Percentiles rank a stretch among this genome's conserved stretches.
Evolutionary conservation across 2,797 vertebrate species (phyloP).

Genomic region (Myotis daubentonii): DNA sequence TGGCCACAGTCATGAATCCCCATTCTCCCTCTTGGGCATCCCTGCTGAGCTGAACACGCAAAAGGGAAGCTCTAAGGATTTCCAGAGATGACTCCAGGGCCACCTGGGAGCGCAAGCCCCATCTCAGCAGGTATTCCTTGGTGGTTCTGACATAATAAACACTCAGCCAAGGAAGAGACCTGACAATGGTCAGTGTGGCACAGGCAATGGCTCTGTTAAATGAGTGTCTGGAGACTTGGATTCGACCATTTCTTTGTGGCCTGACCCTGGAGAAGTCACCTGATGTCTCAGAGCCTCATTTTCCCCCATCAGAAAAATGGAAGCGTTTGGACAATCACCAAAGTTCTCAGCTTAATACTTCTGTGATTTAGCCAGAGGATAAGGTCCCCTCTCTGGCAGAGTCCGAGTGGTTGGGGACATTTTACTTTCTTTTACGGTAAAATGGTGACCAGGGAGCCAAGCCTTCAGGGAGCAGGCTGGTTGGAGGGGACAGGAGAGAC

Average conservation of each 20-base stretch:
- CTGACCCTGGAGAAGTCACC: neutral
- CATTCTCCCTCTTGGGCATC: neutral
- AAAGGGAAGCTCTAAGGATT: neutral
- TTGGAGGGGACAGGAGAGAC: conserved; percentile 69
- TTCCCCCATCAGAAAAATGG: neutral
- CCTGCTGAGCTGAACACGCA: neutral
- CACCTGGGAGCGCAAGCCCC: neutral
- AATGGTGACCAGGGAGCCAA: conserved; percentile 44
- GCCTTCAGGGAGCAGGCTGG: conserved; percentile 47
- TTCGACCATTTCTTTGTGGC: neutral
- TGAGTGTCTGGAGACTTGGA: neutral
- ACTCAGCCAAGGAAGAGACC: neutral
- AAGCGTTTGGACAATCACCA: neutral
- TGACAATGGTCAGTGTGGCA: neutral
- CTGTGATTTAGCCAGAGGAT: neutral
- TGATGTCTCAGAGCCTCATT: neutral
- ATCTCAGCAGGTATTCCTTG: neutral
- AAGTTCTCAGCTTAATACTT: neutral
- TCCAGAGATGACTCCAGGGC: neutral
- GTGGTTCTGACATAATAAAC: neutral
- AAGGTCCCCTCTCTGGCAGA: neutral
- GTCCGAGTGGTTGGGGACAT: neutral
- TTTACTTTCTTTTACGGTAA: conserved; percentile 32
- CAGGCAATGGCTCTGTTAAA: neutral
- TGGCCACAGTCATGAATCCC: neutral